Base-by-base conservation (phyloP, 2,113 vertebrate genomes). In the Vanacampus margaritifer region DNA sequence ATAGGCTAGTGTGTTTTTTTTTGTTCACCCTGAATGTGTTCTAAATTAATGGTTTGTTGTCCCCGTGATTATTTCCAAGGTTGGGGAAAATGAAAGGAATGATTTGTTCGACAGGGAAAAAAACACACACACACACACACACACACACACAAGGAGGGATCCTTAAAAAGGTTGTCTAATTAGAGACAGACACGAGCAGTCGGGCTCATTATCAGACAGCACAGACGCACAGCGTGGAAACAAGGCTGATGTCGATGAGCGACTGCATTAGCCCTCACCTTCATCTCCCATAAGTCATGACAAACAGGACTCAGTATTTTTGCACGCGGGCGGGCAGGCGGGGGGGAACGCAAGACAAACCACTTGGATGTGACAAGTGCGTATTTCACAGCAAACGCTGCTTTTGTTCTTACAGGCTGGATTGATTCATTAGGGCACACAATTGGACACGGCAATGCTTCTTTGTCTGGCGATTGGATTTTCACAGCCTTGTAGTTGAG, bases 101-200 rank as follows among this genome's bases (percentile, higher is more conserved):
- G 81, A 78, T 73, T 83, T 75, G 65, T 59, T 75, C 1, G 13
- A 67, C 62, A 65, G 72, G 32, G 62, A 28, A 21, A 48, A 76
- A 73, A 50, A 19, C n/a, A n/a, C n/a, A n/a, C n/a, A n/a, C n/a
- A n/a, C n/a, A n/a, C n/a, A n/a, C n/a, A n/a, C n/a, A n/a, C n/a
- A n/a, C n/a, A 43, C 51, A 79, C 58, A 67, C 68, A 75, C 43
- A 53, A 67, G 63, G 67, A 67, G 35, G 58, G 53, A 70, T 62
- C 73, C 77, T 76, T 87, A 73, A 86, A 69, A 14, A 84, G 74
- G 61, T 37, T 78, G 85, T 82, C 79, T 83, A 82, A 83, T 83
- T 85, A 69, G 67, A 86, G 72, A 46, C 56, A 68, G 78, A 79
- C 72, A 84, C 76, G 71, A 69, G 68, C 74, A 75, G 43, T 64